Percentiles rank a stretch among this genome's conserved stretches.
phyloP scores from a whole-genome alignment of 2,888 invertebrate species.

The Platerodrilus igneus region DNA sequence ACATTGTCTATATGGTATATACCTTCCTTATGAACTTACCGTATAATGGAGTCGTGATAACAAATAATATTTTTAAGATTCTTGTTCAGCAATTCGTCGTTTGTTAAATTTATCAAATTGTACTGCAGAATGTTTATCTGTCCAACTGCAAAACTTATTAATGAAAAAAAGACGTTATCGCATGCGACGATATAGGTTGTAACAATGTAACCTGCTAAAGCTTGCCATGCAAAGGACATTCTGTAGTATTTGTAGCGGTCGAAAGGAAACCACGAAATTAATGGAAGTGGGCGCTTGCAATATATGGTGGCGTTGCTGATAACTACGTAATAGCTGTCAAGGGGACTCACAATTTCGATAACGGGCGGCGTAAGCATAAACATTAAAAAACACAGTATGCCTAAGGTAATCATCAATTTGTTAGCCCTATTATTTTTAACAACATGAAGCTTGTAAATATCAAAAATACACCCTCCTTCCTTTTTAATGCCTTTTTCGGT shows the following conservation, averaged over 20 bases:
- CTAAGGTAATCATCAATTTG: not conserved
- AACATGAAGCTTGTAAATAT: not conserved
- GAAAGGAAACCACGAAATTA: conserved; percentile 30
- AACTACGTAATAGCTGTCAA: not conserved
- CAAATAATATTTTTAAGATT: not conserved
- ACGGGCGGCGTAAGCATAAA: conserved; percentile 2
- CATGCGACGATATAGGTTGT: conserved; percentile 20
- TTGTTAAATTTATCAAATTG: no score
- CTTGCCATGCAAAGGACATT: conserved; percentile 16
- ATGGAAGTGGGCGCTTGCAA: not conserved
- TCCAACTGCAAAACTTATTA: conserved; percentile 26
- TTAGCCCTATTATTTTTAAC: not conserved
- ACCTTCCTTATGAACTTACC: no score
- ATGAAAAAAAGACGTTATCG: conserved; percentile 21
- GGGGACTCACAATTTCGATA: not conserved
- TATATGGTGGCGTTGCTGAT: conserved; percentile 2
- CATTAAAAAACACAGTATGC: not conserved
- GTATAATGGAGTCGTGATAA: conserved; percentile 6
- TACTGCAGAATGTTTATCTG: conserved; percentile 26
- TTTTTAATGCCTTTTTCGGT: conserved; percentile 5
- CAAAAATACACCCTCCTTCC: not conserved
- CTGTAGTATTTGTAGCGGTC: conserved; percentile 25
- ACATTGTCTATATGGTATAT: no score
- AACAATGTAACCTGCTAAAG: conserved; percentile 20
- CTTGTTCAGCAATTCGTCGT: no score